A percentile compares a stretch with the other conserved stretches of the same genome.
These are phyloP conservation scores for Pocillopora meandrina DNA, from an alignment of 92 coral and sea anemone species.

Conservation along the genomic window DNA sequence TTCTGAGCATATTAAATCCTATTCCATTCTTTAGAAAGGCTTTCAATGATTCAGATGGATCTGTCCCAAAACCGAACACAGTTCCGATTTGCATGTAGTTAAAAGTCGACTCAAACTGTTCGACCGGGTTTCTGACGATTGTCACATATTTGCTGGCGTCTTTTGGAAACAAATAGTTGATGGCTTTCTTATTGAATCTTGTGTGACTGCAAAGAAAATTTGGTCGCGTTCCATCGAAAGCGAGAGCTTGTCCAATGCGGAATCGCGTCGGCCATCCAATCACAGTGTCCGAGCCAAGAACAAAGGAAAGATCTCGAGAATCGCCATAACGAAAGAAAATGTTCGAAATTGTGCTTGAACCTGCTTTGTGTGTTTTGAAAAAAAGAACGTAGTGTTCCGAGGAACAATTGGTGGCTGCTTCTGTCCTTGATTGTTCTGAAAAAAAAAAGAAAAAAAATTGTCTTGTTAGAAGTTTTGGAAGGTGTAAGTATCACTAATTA, in stretches of 20 bases:
- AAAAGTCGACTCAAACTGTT: slow-evolving; percentile 78
- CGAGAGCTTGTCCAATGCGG: slow-evolving; percentile 40
- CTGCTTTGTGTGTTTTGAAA: slow-evolving; percentile 88
- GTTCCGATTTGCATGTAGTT: slow-evolving; percentile 64
- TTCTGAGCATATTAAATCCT: too few species aligned
- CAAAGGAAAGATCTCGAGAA: slow-evolving; percentile 57
- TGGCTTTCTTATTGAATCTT: slow-evolving; percentile 58
- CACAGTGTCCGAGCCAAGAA: slow-evolving; percentile 53
- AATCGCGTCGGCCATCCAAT: slow-evolving; percentile 85
- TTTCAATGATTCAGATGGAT: not conserved
- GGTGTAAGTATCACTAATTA: too few species aligned
- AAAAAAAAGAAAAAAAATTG: too few species aligned
- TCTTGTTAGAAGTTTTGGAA: too few species aligned
- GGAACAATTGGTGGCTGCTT: too few species aligned
- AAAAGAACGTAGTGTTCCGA: not conserved
- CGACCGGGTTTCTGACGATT: slow-evolving; percentile 79
- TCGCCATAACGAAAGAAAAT: slow-evolving; percentile 84
- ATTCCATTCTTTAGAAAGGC: too few species aligned
- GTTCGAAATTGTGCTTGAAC: slow-evolving; percentile 74
- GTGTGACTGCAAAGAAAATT: slow-evolving; percentile 77
- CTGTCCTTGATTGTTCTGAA: too few species aligned
- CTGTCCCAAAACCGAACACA: slow-evolving; percentile 51
- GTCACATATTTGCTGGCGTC: slow-evolving; percentile 75
- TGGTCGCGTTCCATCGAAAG: slow-evolving; percentile 37
- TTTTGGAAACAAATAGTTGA: slow-evolving; percentile 66